Percentiles rank a stretch among this genome's conserved stretches.
These are phyloP conservation scores for Phrynosoma blainvillii DNA, from an alignment of 2,113 vertebrate genomes.

Conservation along the genomic window DNA sequence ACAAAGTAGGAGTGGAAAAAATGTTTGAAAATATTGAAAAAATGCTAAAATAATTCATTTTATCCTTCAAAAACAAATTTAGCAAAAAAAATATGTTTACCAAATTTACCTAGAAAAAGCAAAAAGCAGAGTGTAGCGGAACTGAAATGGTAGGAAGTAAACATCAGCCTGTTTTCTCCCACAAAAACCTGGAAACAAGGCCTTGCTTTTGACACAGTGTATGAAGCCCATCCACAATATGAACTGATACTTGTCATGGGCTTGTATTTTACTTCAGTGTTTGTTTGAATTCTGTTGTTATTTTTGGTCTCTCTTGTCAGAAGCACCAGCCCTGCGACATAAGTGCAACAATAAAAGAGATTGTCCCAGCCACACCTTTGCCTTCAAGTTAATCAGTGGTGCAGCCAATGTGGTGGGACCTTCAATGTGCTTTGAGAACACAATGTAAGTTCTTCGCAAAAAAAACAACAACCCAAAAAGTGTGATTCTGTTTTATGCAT, in stretches of 20 bases:
- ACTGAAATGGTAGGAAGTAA: neutral
- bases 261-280: neutral
- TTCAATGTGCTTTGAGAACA: conserved; percentile 84
- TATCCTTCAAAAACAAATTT: no score
- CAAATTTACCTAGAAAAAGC: no score
- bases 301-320: conserved; percentile 41
- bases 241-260: no score
- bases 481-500: fast-evolving
- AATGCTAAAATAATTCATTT: no score
- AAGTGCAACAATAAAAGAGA: conserved; percentile 75
- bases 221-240: neutral
- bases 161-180: neutral
- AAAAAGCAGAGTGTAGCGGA: neutral
- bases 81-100: no score
- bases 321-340: neutral
- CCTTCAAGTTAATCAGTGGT: conserved; percentile 83
- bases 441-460: conserved; percentile 72
- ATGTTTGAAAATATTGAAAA: no score
- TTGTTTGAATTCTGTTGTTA: neutral
- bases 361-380: conserved; percentile 76
- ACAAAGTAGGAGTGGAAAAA: neutral
- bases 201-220: neutral
- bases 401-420: conserved; percentile 86
- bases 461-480: no score
- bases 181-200: neutral